Percentiles rank a stretch among this genome's conserved stretches.
These are phyloP conservation scores for Leistus spinibarbis DNA, from an alignment of 2,888 invertebrate species.

Conservation along the genomic window DNA sequence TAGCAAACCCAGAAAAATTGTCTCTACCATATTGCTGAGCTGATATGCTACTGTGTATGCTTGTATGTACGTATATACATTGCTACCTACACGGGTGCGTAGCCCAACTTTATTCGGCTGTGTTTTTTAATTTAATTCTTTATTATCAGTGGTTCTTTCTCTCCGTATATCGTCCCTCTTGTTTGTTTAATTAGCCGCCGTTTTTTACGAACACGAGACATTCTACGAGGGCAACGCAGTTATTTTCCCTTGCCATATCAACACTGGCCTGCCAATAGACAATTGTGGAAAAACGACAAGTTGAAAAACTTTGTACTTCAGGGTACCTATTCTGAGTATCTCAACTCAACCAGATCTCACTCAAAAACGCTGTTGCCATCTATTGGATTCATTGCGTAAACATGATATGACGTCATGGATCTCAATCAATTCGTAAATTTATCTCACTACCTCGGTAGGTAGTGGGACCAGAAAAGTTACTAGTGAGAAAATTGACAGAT, in stretches of 20 bases:
- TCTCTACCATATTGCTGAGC: slow-evolving; percentile 42
- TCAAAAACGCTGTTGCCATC: too few relatives aligned
- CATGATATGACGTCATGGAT: too few relatives aligned
- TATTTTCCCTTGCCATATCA: neutral
- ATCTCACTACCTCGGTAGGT: too few relatives aligned
- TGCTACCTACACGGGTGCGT: slow-evolving; percentile 6
- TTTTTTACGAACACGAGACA: slow-evolving; percentile 20
- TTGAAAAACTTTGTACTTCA: neutral
- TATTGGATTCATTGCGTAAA: too few relatives aligned
- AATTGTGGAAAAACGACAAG: neutral
- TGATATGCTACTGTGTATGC: neutral
- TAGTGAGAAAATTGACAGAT: too few relatives aligned
- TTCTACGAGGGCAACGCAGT: neutral
- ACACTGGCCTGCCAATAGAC: neutral
- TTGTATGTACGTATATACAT: neutral
- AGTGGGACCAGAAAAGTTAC: too few relatives aligned
- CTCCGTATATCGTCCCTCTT: slow-evolving; percentile 30
- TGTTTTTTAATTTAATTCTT: slow-evolving; percentile 48
- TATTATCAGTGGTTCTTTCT: slow-evolving; percentile 46
- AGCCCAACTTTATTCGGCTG: slow-evolving; percentile 25
- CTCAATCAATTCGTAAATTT: too few relatives aligned
- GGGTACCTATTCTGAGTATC: too few relatives aligned
- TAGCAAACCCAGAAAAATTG: slow-evolving; percentile 54
- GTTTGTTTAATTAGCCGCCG: slow-evolving; percentile 39
- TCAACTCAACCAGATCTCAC: too few relatives aligned